Evolutionary conservation across 2,797 vertebrate genomes (phyloP).

Genomic region (Hylomyscus alleni): DNA sequence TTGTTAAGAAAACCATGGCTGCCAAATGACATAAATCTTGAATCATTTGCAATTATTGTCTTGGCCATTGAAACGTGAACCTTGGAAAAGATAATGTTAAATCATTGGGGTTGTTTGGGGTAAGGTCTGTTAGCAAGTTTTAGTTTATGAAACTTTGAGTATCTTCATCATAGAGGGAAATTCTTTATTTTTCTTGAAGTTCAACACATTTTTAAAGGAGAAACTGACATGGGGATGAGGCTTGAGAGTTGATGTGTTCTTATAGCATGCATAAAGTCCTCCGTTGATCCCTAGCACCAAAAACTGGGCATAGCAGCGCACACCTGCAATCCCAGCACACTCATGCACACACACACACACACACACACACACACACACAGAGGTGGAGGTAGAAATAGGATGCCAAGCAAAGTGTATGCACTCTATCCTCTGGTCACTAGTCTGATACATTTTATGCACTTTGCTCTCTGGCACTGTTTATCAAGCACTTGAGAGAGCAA

Average conservation of each 20-base stretch:
- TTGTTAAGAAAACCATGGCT: not conserved
- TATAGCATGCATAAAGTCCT: not conserved
- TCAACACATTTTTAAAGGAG: not conserved
- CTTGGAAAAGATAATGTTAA: not conserved
- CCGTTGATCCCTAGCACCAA: too few relatives aligned
- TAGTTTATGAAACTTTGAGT: not conserved
- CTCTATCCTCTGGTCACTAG: not conserved
- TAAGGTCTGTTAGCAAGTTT: not conserved
- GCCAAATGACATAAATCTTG: not conserved
- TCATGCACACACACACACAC: not conserved
- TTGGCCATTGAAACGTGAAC: not conserved
- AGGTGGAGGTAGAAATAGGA: not conserved
- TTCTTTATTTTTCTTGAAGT: not conserved
- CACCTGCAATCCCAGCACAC: not conserved
- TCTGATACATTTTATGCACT: not conserved
- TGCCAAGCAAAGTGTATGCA: not conserved
- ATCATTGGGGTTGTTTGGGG: not conserved
- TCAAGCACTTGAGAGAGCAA: not conserved
- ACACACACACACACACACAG: not conserved
- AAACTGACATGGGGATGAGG: not conserved
- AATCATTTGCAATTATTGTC: not conserved
- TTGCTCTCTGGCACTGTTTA: slow-evolving; percentile 10
- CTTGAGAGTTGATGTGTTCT: not conserved
- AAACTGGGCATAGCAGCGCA: not conserved
- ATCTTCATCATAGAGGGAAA: not conserved